phyloP scores from a whole-genome alignment of 2,888 invertebrate genomes.

The Byasa hedistus region DNA sequence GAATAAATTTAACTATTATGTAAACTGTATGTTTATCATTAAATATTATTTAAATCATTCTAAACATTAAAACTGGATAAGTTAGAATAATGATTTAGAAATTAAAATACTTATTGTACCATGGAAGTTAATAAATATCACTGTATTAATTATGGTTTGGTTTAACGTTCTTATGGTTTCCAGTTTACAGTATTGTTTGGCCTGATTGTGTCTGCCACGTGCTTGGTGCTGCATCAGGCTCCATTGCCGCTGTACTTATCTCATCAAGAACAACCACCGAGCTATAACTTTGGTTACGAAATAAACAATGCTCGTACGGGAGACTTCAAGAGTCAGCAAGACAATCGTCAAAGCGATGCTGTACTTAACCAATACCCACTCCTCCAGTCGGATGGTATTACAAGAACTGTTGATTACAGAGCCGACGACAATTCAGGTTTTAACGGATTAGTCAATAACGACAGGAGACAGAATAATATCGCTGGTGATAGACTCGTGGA shows the following conservation, averaged over 20 bases:
- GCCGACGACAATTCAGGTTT: slow-evolving; percentile 74
- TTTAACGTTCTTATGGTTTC: not conserved
- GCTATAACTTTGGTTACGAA: slow-evolving; percentile 73
- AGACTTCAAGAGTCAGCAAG: slow-evolving; percentile 73
- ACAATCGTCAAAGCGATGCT: slow-evolving; percentile 65
- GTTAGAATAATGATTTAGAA: no score
- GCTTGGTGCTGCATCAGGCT: slow-evolving; percentile 52
- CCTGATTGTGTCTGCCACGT: slow-evolving; percentile 51
- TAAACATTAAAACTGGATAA: no score
- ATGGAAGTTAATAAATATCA: not conserved
- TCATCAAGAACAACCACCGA: slow-evolving; percentile 48
- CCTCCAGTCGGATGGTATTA: slow-evolving; percentile 71
- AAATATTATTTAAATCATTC: no score
- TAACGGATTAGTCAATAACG: slow-evolving; percentile 70
- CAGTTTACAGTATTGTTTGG: slow-evolving; percentile 29
- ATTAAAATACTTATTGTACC: no score
- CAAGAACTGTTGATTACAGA: slow-evolving; percentile 74
- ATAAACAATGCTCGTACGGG: slow-evolving; percentile 72
- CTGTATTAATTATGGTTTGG: not conserved
- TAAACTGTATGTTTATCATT: no score
- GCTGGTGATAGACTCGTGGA: slow-evolving; percentile 8
- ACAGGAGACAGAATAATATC: slow-evolving; percentile 33
- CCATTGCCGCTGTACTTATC: slow-evolving; percentile 20
- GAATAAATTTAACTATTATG: not conserved
- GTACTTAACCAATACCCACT: slow-evolving; percentile 74